These are phyloP conservation scores for Brachycybe producta DNA, from an alignment of 2,888 invertebrate genomes.

Conservation along the genomic window DNA sequence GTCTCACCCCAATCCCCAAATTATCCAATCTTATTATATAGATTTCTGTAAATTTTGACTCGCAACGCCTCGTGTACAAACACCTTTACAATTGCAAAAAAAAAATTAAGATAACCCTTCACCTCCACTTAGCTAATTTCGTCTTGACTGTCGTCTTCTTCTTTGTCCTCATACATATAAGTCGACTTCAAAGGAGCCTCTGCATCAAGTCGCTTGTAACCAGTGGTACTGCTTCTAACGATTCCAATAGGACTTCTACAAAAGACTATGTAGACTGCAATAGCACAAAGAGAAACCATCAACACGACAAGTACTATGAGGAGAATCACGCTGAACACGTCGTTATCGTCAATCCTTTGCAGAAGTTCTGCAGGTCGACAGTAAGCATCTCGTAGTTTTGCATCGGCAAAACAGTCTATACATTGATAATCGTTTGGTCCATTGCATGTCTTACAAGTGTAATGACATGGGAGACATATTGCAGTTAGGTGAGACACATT, in stretches of 20 bases:
- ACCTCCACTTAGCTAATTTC: not conserved
- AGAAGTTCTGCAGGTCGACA: constrained; percentile 42
- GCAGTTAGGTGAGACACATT: not conserved
- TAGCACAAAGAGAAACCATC: constrained; percentile 1
- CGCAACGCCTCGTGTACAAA: too few relatives aligned
- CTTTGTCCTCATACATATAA: constrained; percentile 6
- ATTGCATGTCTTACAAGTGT: constrained; percentile 54
- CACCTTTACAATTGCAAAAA: too few relatives aligned
- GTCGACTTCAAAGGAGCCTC: not conserved
- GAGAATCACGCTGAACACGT: constrained; percentile 4
- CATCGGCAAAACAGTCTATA: constrained; percentile 51
- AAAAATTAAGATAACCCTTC: too few relatives aligned
- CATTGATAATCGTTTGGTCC: constrained; percentile 59
- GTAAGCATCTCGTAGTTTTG: constrained; percentile 37
- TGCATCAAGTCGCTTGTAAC: not conserved
- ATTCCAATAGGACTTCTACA: not conserved
- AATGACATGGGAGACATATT: constrained; percentile 53
- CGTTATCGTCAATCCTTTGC: constrained; percentile 18
- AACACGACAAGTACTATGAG: not conserved
- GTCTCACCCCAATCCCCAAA: too few relatives aligned
- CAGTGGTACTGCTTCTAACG: not conserved
- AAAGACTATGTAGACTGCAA: not conserved
- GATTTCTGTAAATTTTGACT: too few relatives aligned
- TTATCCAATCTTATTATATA: too few relatives aligned
- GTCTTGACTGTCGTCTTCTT: constrained; percentile 9